A percentile compares a stretch with the other conserved stretches of the same genome.
These are phyloP conservation scores for Anser brachyrhynchus DNA, from an alignment of 2,113 vertebrate genomes.

Conservation along the genomic window DNA sequence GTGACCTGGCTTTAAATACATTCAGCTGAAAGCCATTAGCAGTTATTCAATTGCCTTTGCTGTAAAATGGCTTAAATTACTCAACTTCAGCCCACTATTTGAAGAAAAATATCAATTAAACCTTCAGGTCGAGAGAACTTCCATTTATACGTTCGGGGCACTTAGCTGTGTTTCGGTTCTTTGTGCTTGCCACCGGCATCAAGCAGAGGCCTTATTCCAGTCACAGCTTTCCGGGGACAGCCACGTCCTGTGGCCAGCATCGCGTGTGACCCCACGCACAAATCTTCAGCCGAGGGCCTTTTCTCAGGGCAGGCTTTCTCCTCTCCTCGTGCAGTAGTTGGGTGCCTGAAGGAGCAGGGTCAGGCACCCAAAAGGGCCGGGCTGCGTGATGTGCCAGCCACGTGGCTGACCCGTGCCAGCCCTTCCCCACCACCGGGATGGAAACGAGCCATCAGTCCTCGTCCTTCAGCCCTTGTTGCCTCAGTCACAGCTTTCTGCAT, in stretches of 20 bases:
- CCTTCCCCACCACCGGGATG: background rate
- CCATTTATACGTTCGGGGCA: background rate
- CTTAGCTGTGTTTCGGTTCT: conserved; percentile 29
- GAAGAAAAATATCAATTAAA: conserved; percentile 61
- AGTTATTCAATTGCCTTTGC: conserved; percentile 52
- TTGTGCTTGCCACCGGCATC: background rate
- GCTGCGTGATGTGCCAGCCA: background rate
- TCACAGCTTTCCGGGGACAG: accelerated
- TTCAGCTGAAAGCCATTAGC: conserved; percentile 69
- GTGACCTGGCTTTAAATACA: conserved; percentile 41
- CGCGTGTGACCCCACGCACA: too few relatives aligned
- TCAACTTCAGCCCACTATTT: background rate
- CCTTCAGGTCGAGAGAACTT: conserved; percentile 22
- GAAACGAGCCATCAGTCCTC: background rate
- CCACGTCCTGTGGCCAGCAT: background rate
- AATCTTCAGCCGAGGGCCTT: background rate
- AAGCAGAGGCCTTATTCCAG: background rate
- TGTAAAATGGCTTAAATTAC: conserved; percentile 62
- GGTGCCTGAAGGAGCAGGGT: background rate
- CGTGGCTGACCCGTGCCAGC: background rate
- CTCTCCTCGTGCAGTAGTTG: background rate
- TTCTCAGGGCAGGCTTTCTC: background rate
- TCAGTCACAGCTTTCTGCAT: background rate
- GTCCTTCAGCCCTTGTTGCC: background rate
- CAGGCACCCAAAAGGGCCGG: background rate